Evolutionary conservation across 64 coral and sea anemone species (phyloP).

Genomic region (Stichodactyla mertensii): DNA sequence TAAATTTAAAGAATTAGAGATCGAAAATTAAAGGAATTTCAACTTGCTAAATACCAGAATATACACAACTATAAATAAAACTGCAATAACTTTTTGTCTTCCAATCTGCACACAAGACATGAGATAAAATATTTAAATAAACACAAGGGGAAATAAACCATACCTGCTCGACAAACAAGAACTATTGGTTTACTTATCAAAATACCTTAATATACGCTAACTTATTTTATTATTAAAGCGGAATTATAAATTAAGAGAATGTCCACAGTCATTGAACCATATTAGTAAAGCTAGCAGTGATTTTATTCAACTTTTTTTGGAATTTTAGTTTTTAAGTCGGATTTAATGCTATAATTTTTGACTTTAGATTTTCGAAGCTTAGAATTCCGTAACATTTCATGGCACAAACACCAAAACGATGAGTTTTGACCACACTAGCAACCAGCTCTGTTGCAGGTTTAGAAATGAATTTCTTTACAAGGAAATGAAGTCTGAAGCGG

Average conservation of each 20-base stretch:
- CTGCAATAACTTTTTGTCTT: neutral
- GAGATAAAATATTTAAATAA: constrained; percentile 15
- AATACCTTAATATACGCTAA: neutral
- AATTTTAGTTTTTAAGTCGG: neutral
- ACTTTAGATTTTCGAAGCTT: neutral
- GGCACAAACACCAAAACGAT: neutral
- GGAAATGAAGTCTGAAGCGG: neutral
- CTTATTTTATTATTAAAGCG: neutral
- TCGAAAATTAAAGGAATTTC: neutral
- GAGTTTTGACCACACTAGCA: neutral
- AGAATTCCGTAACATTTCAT: neutral
- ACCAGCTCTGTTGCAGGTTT: neutral
- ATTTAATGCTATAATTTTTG: neutral
- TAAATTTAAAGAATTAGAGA: neutral
- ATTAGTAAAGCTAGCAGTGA: neutral
- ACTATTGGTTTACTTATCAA: constrained; percentile 7
- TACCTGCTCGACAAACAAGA: neutral
- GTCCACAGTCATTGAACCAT: neutral
- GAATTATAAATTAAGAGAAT: neutral
- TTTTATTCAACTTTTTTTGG: neutral
- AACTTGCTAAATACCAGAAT: neutral
- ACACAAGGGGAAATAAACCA: neutral
- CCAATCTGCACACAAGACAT: neutral
- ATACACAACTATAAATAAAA: neutral
- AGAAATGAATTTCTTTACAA: neutral